Percentiles rank a stretch among this genome's conserved stretches.
Conservation (phyloP, 2,888 invertebrate species). For the Griposia aprilina region DNA sequence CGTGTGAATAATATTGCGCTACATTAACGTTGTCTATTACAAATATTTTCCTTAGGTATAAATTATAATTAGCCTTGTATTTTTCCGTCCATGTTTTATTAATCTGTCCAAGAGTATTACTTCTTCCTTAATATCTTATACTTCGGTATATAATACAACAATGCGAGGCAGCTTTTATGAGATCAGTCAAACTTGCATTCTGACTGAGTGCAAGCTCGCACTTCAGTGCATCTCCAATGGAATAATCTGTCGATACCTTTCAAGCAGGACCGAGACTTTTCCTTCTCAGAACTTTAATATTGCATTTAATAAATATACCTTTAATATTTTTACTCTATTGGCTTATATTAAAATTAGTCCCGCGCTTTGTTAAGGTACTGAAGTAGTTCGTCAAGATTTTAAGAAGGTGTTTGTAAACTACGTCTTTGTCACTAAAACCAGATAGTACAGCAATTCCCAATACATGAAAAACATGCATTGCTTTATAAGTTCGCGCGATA, state of each 20-base stretch:
- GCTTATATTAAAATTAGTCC: background rate
- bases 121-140: background rate
- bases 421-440: too few species aligned
- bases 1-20: slow-evolving; percentile 18
- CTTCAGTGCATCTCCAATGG: slow-evolving; percentile 21
- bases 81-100: background rate
- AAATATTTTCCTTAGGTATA: background rate
- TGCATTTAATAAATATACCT: background rate
- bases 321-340: background rate
- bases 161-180: slow-evolving; percentile 36
- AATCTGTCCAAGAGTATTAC: too few species aligned
- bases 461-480: background rate
- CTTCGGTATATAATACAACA: background rate
- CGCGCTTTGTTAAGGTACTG: background rate
- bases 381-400: background rate
- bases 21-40: background rate
- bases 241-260: slow-evolving; percentile 21
- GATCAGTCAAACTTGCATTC: slow-evolving; percentile 27
- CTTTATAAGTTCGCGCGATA: too few species aligned
- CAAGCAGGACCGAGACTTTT: background rate
- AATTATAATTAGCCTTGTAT: background rate
- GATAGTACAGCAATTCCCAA: background rate
- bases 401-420: background rate
- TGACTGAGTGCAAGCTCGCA: slow-evolving; percentile 6
- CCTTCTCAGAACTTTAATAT: background rate